Base-by-base conservation (phyloP, 2,797 vertebrate species). In the Cossypha niveicapilla region DNA sequence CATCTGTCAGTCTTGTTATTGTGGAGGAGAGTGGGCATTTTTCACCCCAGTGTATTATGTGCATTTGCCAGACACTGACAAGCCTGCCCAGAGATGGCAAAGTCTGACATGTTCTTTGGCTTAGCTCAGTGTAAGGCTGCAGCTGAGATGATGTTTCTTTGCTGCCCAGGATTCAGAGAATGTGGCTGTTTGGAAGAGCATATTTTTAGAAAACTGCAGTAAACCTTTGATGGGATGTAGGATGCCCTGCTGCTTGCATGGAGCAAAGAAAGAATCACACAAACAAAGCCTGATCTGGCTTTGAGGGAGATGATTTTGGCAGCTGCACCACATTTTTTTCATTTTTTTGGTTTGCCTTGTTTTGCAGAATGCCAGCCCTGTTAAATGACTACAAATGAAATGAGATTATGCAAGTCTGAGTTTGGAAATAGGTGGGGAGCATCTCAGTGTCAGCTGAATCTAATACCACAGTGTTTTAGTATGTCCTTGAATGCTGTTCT, bases 41-140 rank as follows among this genome's bases (percentile, higher is more conserved):
- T 72, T 76, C 23, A 34, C 44, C 1, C 5, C 11, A 3, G 44
- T 10, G 22, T 30, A 9, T 67, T 16, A 21, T 0, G 0, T 1
- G 13, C 0, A 1, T 53, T 93, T 63, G 51, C 57, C 48, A 61
- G 45, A 25, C 1, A 11, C n/a, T 51, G 41, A 39, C 48, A 57
- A 51, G 27, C 48, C 58, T 34, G 25, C 32, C 54, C 21, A 18
- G 80, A 73, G 74, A 41, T 22, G 60, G 74, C 78, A 76, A 81
- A 67, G 25, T 45, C 86, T 67, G 70, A 48, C 63, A 16, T 3
- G 4, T 32, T 42, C 48, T 93, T 78, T 84, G 60, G 51, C 41
- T 93, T 51, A 70, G 72, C 62, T 83, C 56, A 34, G 45, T 72
- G 67, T 60, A 82, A 93, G 21, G 58, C 37, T 87, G 47, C 0